phyloP scores from a whole-genome alignment of 2,113 vertebrate genomes.

The Chascanopsetta lugubris region DNA sequence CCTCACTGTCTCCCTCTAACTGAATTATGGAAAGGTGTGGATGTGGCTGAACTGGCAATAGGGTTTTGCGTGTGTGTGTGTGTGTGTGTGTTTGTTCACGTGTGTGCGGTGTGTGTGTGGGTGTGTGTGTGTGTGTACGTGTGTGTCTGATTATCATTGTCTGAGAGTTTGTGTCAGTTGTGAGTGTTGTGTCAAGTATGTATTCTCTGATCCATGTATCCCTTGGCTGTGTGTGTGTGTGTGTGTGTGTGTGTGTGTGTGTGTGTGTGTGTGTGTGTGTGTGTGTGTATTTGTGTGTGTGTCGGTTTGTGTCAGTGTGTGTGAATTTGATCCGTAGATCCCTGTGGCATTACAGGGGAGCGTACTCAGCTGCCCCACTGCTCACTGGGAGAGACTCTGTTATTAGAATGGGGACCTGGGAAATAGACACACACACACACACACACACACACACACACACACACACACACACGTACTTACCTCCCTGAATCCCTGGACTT shows the following conservation, averaged over 20 bases:
- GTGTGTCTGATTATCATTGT: slow-evolving; percentile 17
- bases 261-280: slow-evolving; percentile 18
- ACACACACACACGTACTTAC: slow-evolving; percentile 38
- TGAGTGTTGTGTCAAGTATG: slow-evolving; percentile 53
- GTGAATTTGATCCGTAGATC: slow-evolving; percentile 72
- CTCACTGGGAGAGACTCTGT: slow-evolving; percentile 80
- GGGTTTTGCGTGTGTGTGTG: slow-evolving; percentile 28
- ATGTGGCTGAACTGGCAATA: slow-evolving; percentile 68
- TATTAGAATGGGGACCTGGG: slow-evolving; percentile 83
- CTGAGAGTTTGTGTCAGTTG: slow-evolving; percentile 36
- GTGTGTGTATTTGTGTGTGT: slow-evolving; percentile 12
- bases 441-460: slow-evolving; percentile 38
- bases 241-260: slow-evolving; percentile 9
- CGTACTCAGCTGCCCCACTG: slow-evolving; percentile 76
- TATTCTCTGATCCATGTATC: slow-evolving; percentile 58
- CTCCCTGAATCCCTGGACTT: slow-evolving; percentile 66
- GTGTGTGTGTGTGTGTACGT: slow-evolving; percentile 19
- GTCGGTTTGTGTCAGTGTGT: slow-evolving; percentile 16
- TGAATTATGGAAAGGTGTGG: slow-evolving; percentile 75
- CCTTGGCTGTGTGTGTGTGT: slow-evolving; percentile 32
- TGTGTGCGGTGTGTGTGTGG: slow-evolving; percentile 10
- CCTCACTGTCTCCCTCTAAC: slow-evolving; percentile 61
- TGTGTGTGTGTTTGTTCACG: slow-evolving; percentile 11
- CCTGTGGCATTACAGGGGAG: slow-evolving; percentile 69
- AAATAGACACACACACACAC: slow-evolving; percentile 45